These are phyloP conservation scores for Ruditapes philippinarum DNA, from an alignment of 1,140 invertebrate species.

Conservation along the genomic window DNA sequence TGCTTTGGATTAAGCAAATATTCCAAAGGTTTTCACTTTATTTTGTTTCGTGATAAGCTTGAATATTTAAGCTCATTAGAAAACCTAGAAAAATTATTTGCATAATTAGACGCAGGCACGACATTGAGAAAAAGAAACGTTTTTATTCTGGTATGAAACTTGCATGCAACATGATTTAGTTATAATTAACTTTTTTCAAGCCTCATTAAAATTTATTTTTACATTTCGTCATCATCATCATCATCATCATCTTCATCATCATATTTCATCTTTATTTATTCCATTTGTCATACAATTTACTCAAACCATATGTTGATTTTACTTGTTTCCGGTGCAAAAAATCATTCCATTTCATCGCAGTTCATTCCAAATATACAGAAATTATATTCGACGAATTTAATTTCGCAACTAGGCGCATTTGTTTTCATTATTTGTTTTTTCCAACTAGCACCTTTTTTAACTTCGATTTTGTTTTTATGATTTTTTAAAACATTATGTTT, in stretches of 20 bases:
- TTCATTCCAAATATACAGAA: background rate
- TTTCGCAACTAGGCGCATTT: background rate
- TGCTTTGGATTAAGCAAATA: background rate
- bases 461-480: background rate
- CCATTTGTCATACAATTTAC: constrained; percentile 2
- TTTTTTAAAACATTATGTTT: background rate
- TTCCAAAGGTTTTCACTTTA: background rate
- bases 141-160: background rate
- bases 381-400: background rate
- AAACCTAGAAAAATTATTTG: background rate
- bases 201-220: background rate
- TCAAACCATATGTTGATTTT: background rate
- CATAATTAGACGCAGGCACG: background rate
- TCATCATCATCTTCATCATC: too few relatives aligned
- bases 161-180: background rate
- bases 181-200: background rate
- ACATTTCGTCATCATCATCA: background rate
- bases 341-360: background rate
- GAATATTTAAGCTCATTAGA: background rate
- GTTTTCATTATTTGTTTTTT: background rate
- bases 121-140: background rate
- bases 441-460: background rate
- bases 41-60: background rate
- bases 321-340: constrained; percentile 5
- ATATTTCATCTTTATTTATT: constrained; percentile 11